phyloP scores from a whole-genome alignment of 2,113 vertebrate genomes.

The Gadus chalcogrammus region DNA sequence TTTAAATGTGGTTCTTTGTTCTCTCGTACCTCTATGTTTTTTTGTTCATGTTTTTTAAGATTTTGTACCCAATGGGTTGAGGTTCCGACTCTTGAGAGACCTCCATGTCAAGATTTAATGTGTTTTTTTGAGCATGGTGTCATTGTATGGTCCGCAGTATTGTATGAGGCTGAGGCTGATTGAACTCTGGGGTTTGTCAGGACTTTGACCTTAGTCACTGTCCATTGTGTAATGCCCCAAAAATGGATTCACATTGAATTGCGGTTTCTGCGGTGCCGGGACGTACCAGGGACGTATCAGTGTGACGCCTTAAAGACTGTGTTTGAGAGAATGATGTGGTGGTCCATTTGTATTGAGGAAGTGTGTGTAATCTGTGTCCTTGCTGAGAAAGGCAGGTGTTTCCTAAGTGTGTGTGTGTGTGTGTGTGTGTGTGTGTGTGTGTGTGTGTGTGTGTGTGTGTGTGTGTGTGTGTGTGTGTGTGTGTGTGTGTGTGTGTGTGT shows the following conservation, averaged over 20 bases:
- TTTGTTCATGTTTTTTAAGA: too few relatives aligned
- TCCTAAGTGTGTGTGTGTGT: slow-evolving; percentile 2
- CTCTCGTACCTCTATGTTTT: too few relatives aligned
- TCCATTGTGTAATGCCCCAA: neutral
- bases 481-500: neutral
- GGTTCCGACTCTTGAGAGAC: too few relatives aligned
- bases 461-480: slow-evolving; percentile 2
- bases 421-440: neutral
- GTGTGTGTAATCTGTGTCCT: slow-evolving; percentile 37
- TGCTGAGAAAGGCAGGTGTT: slow-evolving; percentile 30
- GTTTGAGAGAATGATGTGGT: neutral
- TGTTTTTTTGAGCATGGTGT: too few relatives aligned
- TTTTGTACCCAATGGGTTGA: too few relatives aligned
- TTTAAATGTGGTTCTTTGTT: too few relatives aligned
- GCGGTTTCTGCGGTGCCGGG: too few relatives aligned
- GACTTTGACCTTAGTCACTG: slow-evolving; percentile 45
- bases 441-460: too few relatives aligned
- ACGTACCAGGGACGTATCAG: too few relatives aligned
- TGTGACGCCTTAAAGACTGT: neutral
- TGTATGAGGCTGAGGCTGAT: neutral
- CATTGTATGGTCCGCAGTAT: too few relatives aligned
- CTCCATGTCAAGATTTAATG: too few relatives aligned
- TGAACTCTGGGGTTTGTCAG: slow-evolving; percentile 24
- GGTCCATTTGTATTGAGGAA: neutral
- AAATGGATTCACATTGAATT: too few relatives aligned